Conservation (phyloP, 2,888 invertebrate species). For the Palloptera scutellata region DNA sequence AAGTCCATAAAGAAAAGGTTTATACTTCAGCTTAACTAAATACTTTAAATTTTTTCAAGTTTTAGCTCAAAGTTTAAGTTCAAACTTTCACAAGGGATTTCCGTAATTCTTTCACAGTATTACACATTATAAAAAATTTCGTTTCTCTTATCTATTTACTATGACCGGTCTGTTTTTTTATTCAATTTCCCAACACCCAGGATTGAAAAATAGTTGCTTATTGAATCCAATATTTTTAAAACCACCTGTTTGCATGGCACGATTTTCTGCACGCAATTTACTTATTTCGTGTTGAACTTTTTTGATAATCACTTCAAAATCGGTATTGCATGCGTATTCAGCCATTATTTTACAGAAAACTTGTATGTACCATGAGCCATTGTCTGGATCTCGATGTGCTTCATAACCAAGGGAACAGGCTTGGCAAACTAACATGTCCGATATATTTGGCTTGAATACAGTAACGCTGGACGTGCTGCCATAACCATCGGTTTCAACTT, state of each 20-base stretch:
- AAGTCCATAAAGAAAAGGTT: no score
- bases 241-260: conserved; percentile 70
- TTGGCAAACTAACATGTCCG: conserved; percentile 73
- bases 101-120: no score
- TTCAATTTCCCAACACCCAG: conserved; percentile 63
- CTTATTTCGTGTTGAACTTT: conserved; percentile 69
- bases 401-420: conserved; percentile 69
- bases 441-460: conserved; percentile 46
- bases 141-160: no score
- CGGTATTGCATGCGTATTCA: conserved; percentile 69
- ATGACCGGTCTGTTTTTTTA: neutral
- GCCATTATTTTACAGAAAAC: conserved; percentile 73
- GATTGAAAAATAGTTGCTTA: conserved; percentile 72
- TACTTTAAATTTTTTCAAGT: no score
- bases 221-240: conserved; percentile 74
- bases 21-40: no score
- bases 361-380: conserved; percentile 78
- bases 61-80: no score
- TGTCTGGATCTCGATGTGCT: conserved; percentile 68
- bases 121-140: no score
- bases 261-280: conserved; percentile 53
- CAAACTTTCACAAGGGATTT: no score
- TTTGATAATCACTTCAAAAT: conserved; percentile 73
- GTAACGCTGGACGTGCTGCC: conserved; percentile 2
- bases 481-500: conserved; percentile 39